Evolutionary conservation across 2,888 invertebrate species (phyloP).

Genomic region (Tuberolachnus salignus): DNA sequence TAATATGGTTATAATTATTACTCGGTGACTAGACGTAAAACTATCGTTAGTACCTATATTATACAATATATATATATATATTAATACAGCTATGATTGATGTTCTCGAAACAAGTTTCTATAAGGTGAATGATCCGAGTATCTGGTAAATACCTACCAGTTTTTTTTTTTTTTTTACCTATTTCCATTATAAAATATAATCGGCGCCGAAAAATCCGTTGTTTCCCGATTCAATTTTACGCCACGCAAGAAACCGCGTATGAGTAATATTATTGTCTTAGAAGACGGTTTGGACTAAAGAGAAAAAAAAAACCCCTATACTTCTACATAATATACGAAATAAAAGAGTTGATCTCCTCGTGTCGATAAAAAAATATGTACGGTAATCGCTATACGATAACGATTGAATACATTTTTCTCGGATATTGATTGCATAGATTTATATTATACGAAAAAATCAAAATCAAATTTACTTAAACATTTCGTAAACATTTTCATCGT

Average conservation of each 20-base stretch:
- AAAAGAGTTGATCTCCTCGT: too few species aligned
- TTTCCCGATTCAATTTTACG: neutral
- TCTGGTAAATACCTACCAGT: neutral
- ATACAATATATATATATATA: neutral
- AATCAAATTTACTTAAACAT: too few species aligned
- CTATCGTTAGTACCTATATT: constrained; percentile 15
- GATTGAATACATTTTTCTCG: too few species aligned
- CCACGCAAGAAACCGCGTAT: too few species aligned
- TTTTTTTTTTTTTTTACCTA: neutral
- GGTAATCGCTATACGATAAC: too few species aligned
- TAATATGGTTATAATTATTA: constrained; percentile 37
- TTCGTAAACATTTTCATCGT: too few species aligned
- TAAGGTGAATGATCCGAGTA: constrained; percentile 33
- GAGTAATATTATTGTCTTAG: too few species aligned
- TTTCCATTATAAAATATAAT: constrained; percentile 29
- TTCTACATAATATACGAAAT: too few species aligned
- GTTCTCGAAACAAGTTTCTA: constrained; percentile 34
- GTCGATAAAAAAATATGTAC: too few species aligned
- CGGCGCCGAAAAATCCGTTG: constrained; percentile 14
- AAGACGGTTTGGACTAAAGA: neutral
- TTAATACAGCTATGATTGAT: constrained; percentile 35
- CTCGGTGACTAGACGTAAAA: constrained; percentile 44
- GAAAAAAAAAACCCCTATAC: neutral
- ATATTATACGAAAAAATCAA: too few species aligned
- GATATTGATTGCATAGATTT: too few species aligned